Evolutionary conservation across 2,888 invertebrate species (phyloP), one percentile per base, ranked within the genome.

Genomic region (Xylocampa areola): DNA sequence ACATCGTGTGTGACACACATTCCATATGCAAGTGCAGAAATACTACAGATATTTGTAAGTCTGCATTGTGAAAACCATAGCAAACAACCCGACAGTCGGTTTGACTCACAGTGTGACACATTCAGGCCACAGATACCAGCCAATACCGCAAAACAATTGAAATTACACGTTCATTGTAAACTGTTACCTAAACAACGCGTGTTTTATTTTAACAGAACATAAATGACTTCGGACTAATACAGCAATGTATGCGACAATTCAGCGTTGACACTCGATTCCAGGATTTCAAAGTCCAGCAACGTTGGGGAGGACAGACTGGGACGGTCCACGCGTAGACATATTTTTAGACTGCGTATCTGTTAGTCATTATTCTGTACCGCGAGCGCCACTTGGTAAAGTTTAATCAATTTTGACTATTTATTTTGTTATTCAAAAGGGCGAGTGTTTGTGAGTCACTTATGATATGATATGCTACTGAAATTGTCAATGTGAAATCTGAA

Each of bases 31-130:
- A 41, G 57, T 36, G 49, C 51, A 55, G 32, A 64, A 66, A 54
- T 63, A 63, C 43, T 55, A 62, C 53, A 64, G 47, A 60, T 73
- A 60, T 66, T 67, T 70, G 65, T 66, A 73, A 74, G 53, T 60
- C 49, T 68, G 51, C 51, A 50, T 61, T 67, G 57, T 79, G 65
- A 80, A 82, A 77, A 80, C 73, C 79, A 64, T 72, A 75, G 54
- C 53, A 75, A 66, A 80, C 82, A 81, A 82, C 76, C 83, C 80
- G 74, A 70, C 75, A 64, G 65, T 47, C 21, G 51, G 57, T 53
- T 68, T 90, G 88, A 90, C 59, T 89, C 90, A 89, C 70, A 63
- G 61, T 51, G 67, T 90, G 89, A 90, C 90, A 89, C 90, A 90
- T 90, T 90, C 87, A 81, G 90, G 87, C 47, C 89, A 85, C 73